Percentiles rank a stretch among this genome's conserved stretches.
Conservation (phyloP, 2,797 vertebrate genomes). For the Chiloscyllium punctatum region DNA sequence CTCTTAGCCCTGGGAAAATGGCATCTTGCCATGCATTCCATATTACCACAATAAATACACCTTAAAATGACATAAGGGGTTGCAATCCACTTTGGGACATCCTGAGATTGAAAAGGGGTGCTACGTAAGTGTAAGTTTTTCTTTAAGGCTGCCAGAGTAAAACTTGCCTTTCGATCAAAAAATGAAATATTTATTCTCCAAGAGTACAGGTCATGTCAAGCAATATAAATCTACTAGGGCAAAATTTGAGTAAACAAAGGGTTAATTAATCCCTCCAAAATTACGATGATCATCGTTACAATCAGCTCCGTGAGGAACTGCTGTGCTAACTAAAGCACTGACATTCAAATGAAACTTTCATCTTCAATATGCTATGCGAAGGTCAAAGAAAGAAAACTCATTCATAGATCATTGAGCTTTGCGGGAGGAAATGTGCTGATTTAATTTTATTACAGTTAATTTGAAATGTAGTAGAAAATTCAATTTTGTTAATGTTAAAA, state of each 20-base stretch:
- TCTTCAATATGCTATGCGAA: slow-evolving; percentile 20
- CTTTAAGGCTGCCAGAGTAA: not conserved
- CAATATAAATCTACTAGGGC: not conserved
- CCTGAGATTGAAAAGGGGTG: not conserved
- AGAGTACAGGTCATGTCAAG: not conserved
- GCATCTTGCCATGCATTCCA: not conserved
- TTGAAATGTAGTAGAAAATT: slow-evolving; percentile 49
- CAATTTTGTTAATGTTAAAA: slow-evolving; percentile 45
- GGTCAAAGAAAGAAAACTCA: slow-evolving; percentile 17
- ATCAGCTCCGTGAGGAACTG: not conserved
- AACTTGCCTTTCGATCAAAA: not conserved
- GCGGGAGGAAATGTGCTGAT: slow-evolving; percentile 51
- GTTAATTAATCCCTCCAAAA: slow-evolving; percentile 13
- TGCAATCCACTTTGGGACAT: not conserved
- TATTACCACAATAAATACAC: not conserved
- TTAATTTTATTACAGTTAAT: slow-evolving; percentile 58
- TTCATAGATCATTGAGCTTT: slow-evolving; percentile 16
- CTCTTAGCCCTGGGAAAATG: not conserved
- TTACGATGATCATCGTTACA: not conserved
- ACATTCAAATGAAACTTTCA: not conserved
- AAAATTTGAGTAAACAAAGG: not conserved
- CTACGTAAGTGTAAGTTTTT: not conserved
- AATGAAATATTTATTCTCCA: not conserved
- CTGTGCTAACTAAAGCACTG: not conserved
- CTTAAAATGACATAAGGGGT: not conserved